Base-by-base conservation (phyloP, 2,888 invertebrate genomes). In the Andrena haemorrhoa region DNA sequence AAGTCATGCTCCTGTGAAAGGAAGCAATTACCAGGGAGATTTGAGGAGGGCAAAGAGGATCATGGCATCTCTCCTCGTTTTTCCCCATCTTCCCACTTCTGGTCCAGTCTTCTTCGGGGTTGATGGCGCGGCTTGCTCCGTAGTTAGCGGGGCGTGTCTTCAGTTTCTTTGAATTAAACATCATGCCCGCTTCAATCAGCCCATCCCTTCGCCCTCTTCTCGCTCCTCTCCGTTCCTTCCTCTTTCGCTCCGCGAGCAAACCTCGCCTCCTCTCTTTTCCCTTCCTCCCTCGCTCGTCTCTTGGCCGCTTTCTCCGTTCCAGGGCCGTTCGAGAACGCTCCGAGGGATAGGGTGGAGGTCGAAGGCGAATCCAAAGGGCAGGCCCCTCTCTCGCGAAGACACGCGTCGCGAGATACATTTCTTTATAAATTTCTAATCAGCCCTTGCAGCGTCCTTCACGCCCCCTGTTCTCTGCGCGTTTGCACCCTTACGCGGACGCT, bases 161-260 rank as follows among this genome's bases (percentile, higher is more conserved):
- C 89, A 89, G 88, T 91, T 91, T 91, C 92, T 91, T 90, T 92
- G 92, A 92, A 92, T 92, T 92, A 92, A 91, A 92, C 92, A 92
- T 92, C 88, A 85, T 88, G 88, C 89, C 88, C 83, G 89, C 90
- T 92, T 91, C 90, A 90, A 90, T 90, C 90, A 90, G 90, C 86
- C 87, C 84, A 79, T 82, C 88, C 84, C 82, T 83, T 78, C 82
- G 64, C 66, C 74, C 41, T 60, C 73, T 63, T 76, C 60, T 60
- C 76, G 60, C 79, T 68, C 66, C 51, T 66, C 72, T 66, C 75
- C 75, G 63, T 70, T 75, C 70, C 76, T 68, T 83, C 79, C 75
- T 71, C 73, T 75, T 41, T 79, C 51, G 56, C 56, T 71, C 51
- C 74, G 64, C 69, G 61, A 73, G 76, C 77, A 78, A 82, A 74